Conservation (phyloP, 2,113 vertebrate species). For the Cyprinus carpio region DNA sequence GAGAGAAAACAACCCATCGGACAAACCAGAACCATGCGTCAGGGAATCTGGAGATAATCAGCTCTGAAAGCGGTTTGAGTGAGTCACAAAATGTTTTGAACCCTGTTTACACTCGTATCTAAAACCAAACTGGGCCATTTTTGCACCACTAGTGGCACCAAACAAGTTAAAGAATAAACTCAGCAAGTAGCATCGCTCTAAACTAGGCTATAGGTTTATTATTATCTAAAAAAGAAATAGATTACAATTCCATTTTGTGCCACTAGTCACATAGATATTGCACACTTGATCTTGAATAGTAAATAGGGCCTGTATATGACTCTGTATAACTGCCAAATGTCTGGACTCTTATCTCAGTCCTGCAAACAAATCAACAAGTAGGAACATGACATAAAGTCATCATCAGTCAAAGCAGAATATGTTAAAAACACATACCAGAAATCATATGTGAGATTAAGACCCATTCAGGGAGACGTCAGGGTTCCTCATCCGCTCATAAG, state of each 20-base stretch:
- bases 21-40: background rate
- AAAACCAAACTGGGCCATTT: background rate
- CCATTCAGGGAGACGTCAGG: background rate
- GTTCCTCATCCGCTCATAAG: background rate
- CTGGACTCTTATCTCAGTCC: background rate
- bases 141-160: background rate
- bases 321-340: background rate
- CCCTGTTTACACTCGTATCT: background rate
- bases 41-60: constrained; percentile 19
- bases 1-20: constrained; percentile 1
- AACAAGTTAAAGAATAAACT: background rate
- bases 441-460: background rate
- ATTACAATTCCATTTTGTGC: background rate
- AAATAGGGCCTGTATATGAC: background rate
- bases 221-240: background rate
- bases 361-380: constrained; percentile 14
- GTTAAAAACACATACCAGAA: constrained; percentile 4
- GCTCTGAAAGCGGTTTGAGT: background rate
- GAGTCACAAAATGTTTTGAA: background rate
- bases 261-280: background rate
- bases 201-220: background rate
- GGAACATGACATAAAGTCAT: background rate
- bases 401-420: constrained; percentile 1
- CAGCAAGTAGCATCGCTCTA: background rate
- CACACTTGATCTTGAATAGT: background rate